Evolutionary conservation across 2,888 invertebrate genomes (phyloP).

Genomic region (Ochropleura plecta): DNA sequence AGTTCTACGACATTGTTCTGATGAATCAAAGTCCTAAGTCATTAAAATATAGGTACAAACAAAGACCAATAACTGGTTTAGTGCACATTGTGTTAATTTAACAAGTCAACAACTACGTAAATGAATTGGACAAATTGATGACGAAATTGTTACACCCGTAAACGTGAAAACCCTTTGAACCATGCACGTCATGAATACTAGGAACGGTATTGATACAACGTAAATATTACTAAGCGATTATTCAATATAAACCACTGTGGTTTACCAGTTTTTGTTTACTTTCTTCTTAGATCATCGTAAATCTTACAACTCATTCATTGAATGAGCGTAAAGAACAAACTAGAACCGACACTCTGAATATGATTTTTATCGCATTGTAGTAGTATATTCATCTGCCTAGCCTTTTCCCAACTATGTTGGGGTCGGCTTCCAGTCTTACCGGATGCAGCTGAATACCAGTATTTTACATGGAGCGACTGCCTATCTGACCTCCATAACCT

Average conservation of each 20-base stretch:
- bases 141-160: constrained; percentile 13
- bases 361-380: too few species aligned
- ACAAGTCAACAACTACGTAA: not conserved
- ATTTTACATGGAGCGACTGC: too few species aligned
- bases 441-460: too few species aligned
- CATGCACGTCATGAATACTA: constrained; percentile 23
- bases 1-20: not conserved
- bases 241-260: constrained; percentile 20
- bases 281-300: constrained; percentile 6
- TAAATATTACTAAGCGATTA: constrained; percentile 31
- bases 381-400: too few species aligned
- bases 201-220: not conserved
- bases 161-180: constrained; percentile 26
- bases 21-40: not conserved
- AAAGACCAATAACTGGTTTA: constrained; percentile 11
- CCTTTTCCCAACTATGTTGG: too few species aligned
- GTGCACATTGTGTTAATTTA: not conserved
- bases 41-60: not conserved
- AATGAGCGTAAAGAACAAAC: not conserved
- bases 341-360: not conserved
- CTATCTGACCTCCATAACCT: too few species aligned
- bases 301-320: not conserved
- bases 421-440: too few species aligned
- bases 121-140: constrained; percentile 6
- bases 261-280: constrained; percentile 41